Percentiles rank a stretch among this genome's conserved stretches.
Evolutionary conservation across 2,888 invertebrate species (phyloP).

Genomic region (Yponomeuta sedellus): DNA sequence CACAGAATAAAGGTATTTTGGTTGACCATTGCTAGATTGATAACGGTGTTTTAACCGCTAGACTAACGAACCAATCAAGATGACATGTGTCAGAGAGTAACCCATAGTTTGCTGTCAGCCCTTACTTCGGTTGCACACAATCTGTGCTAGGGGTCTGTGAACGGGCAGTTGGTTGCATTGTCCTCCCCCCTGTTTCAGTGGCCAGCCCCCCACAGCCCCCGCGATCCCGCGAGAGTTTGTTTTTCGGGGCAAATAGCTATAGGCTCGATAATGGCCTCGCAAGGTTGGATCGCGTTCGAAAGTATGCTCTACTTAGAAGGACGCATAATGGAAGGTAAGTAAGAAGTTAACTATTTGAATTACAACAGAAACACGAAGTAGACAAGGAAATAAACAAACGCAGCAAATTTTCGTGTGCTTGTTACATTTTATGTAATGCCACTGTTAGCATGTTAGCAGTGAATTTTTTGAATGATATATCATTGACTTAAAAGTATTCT

Average conservation of each 20-base stretch:
- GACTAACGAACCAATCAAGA: too few species aligned
- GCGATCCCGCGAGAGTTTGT: constrained; percentile 75
- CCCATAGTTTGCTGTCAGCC: background rate
- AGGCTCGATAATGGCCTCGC: constrained; percentile 76
- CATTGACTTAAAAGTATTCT: too few species aligned
- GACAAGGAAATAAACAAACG: background rate
- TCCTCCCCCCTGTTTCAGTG: constrained; percentile 35
- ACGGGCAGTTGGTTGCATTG: constrained; percentile 74
- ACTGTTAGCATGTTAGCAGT: too few species aligned
- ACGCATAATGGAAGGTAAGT: background rate
- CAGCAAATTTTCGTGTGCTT: too few species aligned
- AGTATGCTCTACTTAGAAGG: constrained; percentile 41
- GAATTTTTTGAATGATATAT: too few species aligned
- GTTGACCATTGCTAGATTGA: too few species aligned
- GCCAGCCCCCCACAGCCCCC: constrained; percentile 28
- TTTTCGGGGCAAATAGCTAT: constrained; percentile 77
- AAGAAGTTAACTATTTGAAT: background rate
- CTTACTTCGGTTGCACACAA: background rate
- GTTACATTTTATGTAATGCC: too few species aligned
- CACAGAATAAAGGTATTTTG: too few species aligned
- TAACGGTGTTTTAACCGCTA: too few species aligned
- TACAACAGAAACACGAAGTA: background rate
- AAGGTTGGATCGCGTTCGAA: constrained; percentile 36
- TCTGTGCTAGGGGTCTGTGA: constrained; percentile 37
- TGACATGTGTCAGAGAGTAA: too few species aligned